These are phyloP conservation scores for Leucoraja ocellata DNA, from an alignment of 2,797 vertebrate genomes.

Conservation along the genomic window DNA sequence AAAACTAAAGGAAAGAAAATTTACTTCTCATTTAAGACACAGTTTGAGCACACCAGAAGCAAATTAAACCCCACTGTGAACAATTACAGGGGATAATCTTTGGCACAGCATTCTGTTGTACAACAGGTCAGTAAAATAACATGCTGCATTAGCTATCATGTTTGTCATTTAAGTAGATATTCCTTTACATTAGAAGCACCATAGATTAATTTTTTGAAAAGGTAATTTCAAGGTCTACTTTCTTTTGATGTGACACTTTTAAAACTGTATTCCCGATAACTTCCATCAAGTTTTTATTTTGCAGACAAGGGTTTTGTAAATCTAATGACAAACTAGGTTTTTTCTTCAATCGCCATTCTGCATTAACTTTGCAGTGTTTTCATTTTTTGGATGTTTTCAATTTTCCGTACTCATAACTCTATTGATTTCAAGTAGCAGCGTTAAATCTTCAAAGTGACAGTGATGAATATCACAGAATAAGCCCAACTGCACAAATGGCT, in stretches of 20 bases:
- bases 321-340: background rate
- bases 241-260: background rate
- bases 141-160: background rate
- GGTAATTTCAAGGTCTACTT: background rate
- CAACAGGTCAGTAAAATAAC: constrained; percentile 31
- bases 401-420: constrained; percentile 35
- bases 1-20: background rate
- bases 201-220: too few relatives aligned
- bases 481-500: constrained; percentile 3
- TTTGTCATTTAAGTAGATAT: background rate
- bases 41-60: background rate
- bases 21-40: constrained; percentile 4
- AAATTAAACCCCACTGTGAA: constrained; percentile 32
- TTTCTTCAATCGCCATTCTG: background rate
- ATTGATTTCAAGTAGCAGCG: constrained; percentile 16
- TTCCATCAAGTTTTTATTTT: background rate
- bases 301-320: constrained; percentile 8
- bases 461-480: constrained; percentile 21
- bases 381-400: constrained; percentile 31
- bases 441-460: constrained; percentile 11
- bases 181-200: background rate
- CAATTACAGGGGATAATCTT: constrained; percentile 11
- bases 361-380: constrained; percentile 33
- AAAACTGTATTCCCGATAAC: background rate
- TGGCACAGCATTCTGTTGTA: background rate